Evolutionary conservation across 30 jellyfish, hydroid and myxozoan species (phyloP), one percentile per base, ranked within the genome.

Genomic region (Chironex yamaguchii): DNA sequence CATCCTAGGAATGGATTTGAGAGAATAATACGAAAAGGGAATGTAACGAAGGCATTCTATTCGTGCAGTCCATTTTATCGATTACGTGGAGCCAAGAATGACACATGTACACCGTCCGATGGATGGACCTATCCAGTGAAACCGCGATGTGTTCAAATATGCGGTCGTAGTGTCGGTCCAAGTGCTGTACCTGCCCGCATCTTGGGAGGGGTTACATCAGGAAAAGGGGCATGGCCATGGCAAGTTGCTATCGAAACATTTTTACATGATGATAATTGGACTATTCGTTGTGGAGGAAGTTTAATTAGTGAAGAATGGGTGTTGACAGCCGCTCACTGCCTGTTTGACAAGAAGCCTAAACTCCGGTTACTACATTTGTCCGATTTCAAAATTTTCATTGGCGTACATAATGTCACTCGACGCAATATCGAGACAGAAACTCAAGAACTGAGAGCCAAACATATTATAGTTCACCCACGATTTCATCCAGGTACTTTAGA

Each of bases 151-250:
- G 96, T 85, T 1, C 97, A 95, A 24, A 68, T 90, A 9, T 95
- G 99, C 52, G 99, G 99, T 24, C 85, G 73, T 58, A 84, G 94
- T 6, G 12, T 84, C 14, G 77, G 67, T 17, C 89, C 91, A 35
- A 82, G 87, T 23, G 49, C 83, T 20, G 77, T 34, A 49, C 87
- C 97, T 17, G 95, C 94, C 2, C 77, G 99, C 62, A 62, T 95
- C 27, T 62, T 85, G n/a, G 99, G 99, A 31, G 99, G 99, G 6
- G 53, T 70, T 9, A 73, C 51, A 30, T 89, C 97, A 1, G 66
- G 64, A 13, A 92, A 85, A 2, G 97, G 94, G 14, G 62, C 97
- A 14, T 95, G 99, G 99, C 99, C 99, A 9, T 95, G 99, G 99
- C 97, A 89, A 79, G 97, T 95, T 29, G 93, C 96, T 6, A 89